Conservation (phyloP, 1,140 invertebrate species). For the Trichoplusia ni region DNA sequence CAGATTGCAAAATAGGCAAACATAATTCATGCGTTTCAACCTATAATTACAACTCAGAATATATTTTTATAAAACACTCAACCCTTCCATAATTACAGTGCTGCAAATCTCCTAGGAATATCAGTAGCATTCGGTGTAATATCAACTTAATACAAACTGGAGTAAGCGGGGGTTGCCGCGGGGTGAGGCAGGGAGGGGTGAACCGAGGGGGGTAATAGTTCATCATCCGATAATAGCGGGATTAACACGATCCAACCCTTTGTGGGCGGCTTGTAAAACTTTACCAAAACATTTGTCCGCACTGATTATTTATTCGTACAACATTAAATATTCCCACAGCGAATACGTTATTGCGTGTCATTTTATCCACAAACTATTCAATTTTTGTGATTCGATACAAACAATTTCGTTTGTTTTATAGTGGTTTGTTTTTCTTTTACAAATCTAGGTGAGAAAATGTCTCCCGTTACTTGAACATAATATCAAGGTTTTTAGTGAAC, state of each 20-base stretch:
- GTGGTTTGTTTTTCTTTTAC: neutral
- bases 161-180: neutral
- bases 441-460: too few relatives aligned
- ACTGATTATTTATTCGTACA: conserved; percentile 55
- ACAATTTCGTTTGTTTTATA: neutral
- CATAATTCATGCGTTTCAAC: too few relatives aligned
- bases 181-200: conserved; percentile 20
- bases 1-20: too few relatives aligned
- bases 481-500: too few relatives aligned
- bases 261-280: conserved; percentile 73
- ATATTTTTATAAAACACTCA: conserved; percentile 23
- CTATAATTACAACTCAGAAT: neutral
- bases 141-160: conserved; percentile 36
- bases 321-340: conserved; percentile 57
- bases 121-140: conserved; percentile 70
- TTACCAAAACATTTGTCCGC: conserved; percentile 64
- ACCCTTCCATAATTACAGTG: conserved; percentile 46
- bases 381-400: neutral
- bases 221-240: conserved; percentile 71
- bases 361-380: conserved; percentile 9
- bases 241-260: conserved; percentile 75
- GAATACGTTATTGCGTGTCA: conserved; percentile 42
- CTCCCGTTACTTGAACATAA: too few relatives aligned
- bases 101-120: conserved; percentile 45
- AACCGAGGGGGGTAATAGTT: conserved; percentile 47